Conservation (phyloP, 2,797 vertebrate genomes). For the Pseudomugil gertrudae region DNA sequence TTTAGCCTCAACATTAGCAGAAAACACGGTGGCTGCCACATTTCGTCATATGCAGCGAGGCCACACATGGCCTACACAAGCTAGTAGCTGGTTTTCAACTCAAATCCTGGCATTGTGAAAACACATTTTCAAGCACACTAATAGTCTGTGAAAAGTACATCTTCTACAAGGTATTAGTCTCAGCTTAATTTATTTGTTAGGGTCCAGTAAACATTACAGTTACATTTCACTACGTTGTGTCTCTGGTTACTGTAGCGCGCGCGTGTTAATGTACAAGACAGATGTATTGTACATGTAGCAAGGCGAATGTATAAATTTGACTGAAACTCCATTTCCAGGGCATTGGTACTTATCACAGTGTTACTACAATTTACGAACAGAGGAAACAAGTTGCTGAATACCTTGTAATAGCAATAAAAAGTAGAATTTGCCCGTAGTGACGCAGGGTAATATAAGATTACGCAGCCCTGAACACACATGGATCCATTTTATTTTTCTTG, state of each 20-base stretch:
- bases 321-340: constrained; percentile 6
- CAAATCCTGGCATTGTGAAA: background rate
- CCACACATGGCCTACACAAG: too few relatives aligned
- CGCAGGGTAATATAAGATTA: background rate
- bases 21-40: constrained; percentile 54
- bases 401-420: background rate
- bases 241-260: constrained; percentile 12
- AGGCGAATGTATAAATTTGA: constrained; percentile 24
- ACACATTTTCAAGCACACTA: background rate
- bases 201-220: too few relatives aligned
- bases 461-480: constrained; percentile 13
- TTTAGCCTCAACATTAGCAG: constrained; percentile 44
- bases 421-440: background rate
- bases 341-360: background rate
- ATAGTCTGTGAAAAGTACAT: background rate
- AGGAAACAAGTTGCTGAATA: constrained; percentile 3
- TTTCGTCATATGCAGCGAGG: constrained; percentile 64
- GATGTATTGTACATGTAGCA: background rate
- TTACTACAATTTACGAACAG: background rate
- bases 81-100: constrained; percentile 40
- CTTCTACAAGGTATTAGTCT: background rate
- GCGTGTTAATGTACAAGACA: constrained; percentile 11
- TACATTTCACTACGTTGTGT: too few relatives aligned
- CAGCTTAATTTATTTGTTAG: too few relatives aligned
- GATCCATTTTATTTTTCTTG: background rate